These are phyloP conservation scores for Pterostichus madidus DNA, from an alignment of 2,888 invertebrate species.

Conservation along the genomic window DNA sequence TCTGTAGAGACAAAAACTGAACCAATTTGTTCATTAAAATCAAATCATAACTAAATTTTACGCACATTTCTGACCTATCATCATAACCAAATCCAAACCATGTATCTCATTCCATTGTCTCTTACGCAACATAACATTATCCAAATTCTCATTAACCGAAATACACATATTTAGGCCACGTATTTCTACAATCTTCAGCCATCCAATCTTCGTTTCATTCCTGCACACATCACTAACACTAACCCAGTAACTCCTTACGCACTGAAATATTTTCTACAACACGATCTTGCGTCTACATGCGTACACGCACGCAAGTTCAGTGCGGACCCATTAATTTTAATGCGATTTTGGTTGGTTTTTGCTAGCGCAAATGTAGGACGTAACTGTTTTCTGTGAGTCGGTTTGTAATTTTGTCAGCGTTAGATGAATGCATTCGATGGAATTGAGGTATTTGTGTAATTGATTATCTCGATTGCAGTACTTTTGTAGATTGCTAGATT, in stretches of 20 bases:
- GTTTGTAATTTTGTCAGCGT: slow-evolving; percentile 17
- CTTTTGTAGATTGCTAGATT: not conserved
- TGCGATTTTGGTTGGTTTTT: slow-evolving; percentile 45
- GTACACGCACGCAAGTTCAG: not conserved
- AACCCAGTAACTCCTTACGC: slow-evolving; percentile 1
- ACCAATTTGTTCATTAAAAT: not conserved
- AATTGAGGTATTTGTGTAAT: slow-evolving; percentile 23
- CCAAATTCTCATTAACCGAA: slow-evolving; percentile 33
- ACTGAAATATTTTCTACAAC: not conserved
- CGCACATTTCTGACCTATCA: not conserved
- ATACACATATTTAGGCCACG: slow-evolving; percentile 18
- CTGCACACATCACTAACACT: not conserved
- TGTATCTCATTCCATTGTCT: not conserved
- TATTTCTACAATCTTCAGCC: not conserved
- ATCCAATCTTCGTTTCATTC: slow-evolving; percentile 7
- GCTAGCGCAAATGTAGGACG: slow-evolving; percentile 28
- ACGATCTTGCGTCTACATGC: not conserved
- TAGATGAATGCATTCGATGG: slow-evolving; percentile 4
- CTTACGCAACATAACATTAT: not conserved
- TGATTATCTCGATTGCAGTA: slow-evolving; percentile 3
- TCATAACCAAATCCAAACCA: not conserved
- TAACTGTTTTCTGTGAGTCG: slow-evolving; percentile 32
- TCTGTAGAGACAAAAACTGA: not conserved
- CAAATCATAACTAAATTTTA: not conserved
- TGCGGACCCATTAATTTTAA: slow-evolving; percentile 36